Conservation (phyloP, 2,797 vertebrate genomes). For the Chanos chanos region DNA sequence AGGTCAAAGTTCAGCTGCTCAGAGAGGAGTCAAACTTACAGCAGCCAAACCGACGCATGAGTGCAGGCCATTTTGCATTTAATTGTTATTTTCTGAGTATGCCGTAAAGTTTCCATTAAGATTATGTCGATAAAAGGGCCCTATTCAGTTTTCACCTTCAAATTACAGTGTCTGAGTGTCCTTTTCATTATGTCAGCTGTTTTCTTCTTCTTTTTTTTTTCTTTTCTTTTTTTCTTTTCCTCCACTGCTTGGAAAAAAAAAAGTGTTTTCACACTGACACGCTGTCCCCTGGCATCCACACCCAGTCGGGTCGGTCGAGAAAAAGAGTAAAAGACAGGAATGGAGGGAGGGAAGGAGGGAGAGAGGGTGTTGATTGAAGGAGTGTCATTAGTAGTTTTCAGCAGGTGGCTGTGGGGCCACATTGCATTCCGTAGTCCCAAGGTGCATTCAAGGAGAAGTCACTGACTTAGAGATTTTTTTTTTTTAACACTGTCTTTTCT, state of each 20-base stretch:
- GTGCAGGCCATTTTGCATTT: conserved; percentile 43
- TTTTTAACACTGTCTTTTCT: conserved; percentile 17
- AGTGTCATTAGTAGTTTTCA: conserved; percentile 68
- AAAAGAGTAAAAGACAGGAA: conserved; percentile 32
- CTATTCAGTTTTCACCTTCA: conserved; percentile 73
- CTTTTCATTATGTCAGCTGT: conserved; percentile 69
- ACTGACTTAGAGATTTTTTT: conserved; percentile 26
- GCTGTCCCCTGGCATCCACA: conserved; percentile 59
- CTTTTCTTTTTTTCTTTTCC: no score
- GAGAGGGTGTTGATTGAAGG: conserved; percentile 62
- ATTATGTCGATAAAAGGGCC: conserved; percentile 64
- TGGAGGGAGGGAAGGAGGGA: conserved; percentile 36
- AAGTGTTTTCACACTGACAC: conserved; percentile 60
- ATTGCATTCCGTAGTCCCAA: conserved; percentile 60
- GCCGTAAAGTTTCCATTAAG: conserved; percentile 68
- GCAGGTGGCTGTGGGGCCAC: conserved; percentile 44
- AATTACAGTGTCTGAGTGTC: conserved; percentile 58
- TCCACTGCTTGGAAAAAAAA: conserved; percentile 60
- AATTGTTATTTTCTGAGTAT: conserved; percentile 58
- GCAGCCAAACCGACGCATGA: conserved; percentile 18
- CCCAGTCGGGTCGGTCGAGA: conserved; percentile 46
- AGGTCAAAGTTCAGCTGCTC: conserved; percentile 38
- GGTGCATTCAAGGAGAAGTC: conserved; percentile 74
- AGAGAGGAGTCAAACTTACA: conserved; percentile 58
- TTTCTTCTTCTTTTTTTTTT: no score